Conservation (phyloP, 2,113 vertebrate species). For the human region GRCh38 chr4:31072001-31072500, state of each 20-base stretch:
- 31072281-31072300: background rate
- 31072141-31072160: background rate
- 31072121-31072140: background rate
- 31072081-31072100: background rate
- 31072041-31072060: background rate
- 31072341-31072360: background rate
- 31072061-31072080: background rate
- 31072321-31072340: background rate
- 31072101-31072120: background rate
- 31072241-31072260: background rate
- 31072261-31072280: background rate
- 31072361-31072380: background rate
- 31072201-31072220: background rate
- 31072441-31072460: rapidly evolving
- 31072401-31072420: background rate
- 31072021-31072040: conserved; percentile 49
- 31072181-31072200: background rate
- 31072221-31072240: background rate
- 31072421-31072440: background rate
- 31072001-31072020: conserved; percentile 54
- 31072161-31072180: background rate
- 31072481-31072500: background rate
- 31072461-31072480: background rate
- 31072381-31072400: background rate
- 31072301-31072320: background rate